Evolutionary conservation across 2,797 vertebrate genomes (phyloP), one percentile per base, ranked within the genome.

Genomic region (Microctenopoma steveboyesi): DNA sequence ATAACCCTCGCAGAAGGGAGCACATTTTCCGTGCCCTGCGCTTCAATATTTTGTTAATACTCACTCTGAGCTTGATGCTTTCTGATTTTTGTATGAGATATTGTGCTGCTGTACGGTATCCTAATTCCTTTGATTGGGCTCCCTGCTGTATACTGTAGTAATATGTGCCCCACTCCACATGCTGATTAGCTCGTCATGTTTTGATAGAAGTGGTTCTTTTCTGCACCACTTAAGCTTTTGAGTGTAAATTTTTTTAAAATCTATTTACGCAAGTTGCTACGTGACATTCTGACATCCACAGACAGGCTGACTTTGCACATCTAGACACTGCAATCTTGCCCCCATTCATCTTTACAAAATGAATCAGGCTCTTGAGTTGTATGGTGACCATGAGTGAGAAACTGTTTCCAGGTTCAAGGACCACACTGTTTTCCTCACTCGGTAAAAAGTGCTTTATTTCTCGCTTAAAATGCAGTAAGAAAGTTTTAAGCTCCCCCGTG

Each of bases 401-500:
- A 18, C 25, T 50, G 52, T 53, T 60, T 60, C 68, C 10, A 37
- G 45, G 52, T 63, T 53, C 58, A 57, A 33, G 1, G 22, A 45
- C 42, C 16, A 1, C 7, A 46, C 35, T 40, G 46, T 72, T 48
- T 42, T 50, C 70, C 48, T 82, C 54, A 59, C 52, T 78, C 51
- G 60, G 18, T 8, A 22, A 15, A 63, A 65, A 64, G 55, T 27
- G 22, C 12, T 18, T 72, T 66, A 30, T 73, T 64, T 60, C 27
- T 62, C 33, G 33, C 46, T 78, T 40, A 13, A 56, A 54, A 43
- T 60, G 65, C 8, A 35, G 14, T 43, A 56, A 72, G 62, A 60
- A 64, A 13, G 56, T 62, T 77, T 77, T 65, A 50, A 40, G 5
- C 40, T 65, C 81, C 56, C 68, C 22, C 15, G 45, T 53, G 70